Conservation (phyloP, 37 sponge, comb jelly and placozoan species). For the Halichondria panicea region DNA sequence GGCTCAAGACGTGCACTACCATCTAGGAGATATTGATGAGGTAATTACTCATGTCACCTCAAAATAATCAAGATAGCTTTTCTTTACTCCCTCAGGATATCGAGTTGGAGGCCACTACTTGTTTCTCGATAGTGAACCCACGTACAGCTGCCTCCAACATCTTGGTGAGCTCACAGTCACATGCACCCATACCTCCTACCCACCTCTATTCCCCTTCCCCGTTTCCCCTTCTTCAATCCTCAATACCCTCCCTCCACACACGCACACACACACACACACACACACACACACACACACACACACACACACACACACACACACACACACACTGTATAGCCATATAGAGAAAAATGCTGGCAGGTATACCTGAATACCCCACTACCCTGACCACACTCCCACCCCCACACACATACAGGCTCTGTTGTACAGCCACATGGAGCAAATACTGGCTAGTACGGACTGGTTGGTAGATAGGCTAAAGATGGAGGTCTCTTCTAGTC, state of each 20-base stretch:
- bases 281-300: no score
- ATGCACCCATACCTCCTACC: no score
- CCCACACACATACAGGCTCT: conserved; percentile 5
- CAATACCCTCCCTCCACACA: no score
- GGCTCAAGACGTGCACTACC: conserved; percentile 76
- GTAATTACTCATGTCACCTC: no score
- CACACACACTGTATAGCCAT: no score
- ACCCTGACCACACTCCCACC: no score
- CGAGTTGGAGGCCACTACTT: conserved; percentile 17
- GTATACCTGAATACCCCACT: no score
- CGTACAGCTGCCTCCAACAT: conserved; percentile 31
- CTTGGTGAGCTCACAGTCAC: conserved; percentile 48
- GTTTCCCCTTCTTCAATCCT: no score
- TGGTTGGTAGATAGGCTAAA: conserved; percentile 58
- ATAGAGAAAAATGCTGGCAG: no score
- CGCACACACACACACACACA: no score
- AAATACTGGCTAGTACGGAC: conserved; percentile 26
- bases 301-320: no score
- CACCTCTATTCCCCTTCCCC: conserved; percentile 2
- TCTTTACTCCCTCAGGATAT: conserved; percentile 42
- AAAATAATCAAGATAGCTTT: no score
- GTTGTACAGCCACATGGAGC: conserved; percentile 45
- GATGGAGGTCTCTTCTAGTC: conserved; percentile 16
- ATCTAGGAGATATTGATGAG: conserved; percentile 89
- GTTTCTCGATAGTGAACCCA: conserved; percentile 55